These are phyloP conservation scores for Exephanes ischioxanthus DNA, from an alignment of 2,888 invertebrate species.

Conservation along the genomic window DNA sequence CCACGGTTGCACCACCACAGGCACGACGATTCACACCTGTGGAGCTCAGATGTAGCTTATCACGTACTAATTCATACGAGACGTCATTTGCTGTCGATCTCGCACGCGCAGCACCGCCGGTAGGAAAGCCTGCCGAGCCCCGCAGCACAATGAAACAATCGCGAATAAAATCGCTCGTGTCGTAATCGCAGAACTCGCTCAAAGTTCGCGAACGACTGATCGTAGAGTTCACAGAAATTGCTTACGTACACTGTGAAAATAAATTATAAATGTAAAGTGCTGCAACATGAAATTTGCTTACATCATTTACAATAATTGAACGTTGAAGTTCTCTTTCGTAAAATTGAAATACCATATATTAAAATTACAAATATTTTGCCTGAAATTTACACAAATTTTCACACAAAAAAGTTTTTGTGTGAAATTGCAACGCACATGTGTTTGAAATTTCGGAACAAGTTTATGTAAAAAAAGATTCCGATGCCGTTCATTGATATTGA, in stretches of 20 bases:
- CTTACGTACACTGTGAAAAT: not conserved
- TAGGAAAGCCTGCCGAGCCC: not conserved
- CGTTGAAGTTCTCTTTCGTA: no score
- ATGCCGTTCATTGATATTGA: no score
- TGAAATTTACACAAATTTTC: no score
- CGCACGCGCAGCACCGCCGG: not conserved
- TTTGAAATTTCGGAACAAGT: no score
- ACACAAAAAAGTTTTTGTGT: no score
- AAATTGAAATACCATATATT: no score
- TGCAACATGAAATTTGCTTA: no score
- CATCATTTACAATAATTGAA: no score
- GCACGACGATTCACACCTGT: constrained; percentile 71
- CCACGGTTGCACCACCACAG: constrained; percentile 44
- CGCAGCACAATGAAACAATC: constrained; percentile 15
- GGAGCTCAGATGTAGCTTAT: constrained; percentile 62
- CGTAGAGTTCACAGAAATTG: constrained; percentile 22
- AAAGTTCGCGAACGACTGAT: constrained; percentile 12
- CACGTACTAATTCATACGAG: constrained; percentile 64
- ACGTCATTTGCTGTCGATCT: not conserved
- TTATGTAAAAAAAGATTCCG: no score
- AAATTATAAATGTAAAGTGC: no score
- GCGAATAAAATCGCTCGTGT: not conserved
- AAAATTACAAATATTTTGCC: no score
- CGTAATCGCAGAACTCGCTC: not conserved
- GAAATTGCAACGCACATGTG: no score